A percentile compares a stretch with the other conserved stretches of the same genome.
These are phyloP conservation scores for Pontoporia blainvillei DNA, from an alignment of 2,113 vertebrate genomes.

Conservation along the genomic window DNA sequence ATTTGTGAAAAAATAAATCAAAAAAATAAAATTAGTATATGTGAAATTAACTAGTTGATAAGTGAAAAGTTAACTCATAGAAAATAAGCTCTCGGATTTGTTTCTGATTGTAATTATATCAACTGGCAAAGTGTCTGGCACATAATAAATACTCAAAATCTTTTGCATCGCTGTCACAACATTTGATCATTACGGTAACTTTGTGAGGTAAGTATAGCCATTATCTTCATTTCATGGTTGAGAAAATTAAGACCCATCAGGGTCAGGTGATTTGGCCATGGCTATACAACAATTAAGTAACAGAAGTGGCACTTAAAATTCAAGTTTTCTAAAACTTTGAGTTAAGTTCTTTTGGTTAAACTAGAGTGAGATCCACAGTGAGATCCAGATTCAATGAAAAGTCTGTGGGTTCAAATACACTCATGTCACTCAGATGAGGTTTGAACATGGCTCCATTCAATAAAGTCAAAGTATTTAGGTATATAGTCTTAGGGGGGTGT, in stretches of 20 bases:
- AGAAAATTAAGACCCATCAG: background rate
- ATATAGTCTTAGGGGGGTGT: background rate
- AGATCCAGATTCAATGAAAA: background rate
- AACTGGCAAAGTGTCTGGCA: background rate
- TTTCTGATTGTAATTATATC: background rate
- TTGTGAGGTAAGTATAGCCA: background rate
- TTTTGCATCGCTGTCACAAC: background rate
- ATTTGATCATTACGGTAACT: background rate
- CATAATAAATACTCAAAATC: background rate
- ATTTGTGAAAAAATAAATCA: constrained; percentile 2
- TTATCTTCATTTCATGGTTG: background rate
- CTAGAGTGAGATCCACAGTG: background rate
- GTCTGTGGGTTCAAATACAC: background rate
- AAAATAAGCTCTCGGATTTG: background rate
- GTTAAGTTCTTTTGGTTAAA: background rate
- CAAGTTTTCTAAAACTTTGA: background rate
- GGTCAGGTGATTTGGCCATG: background rate
- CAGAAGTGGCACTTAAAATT: background rate
- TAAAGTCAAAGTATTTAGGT: background rate
- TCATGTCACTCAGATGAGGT: background rate
- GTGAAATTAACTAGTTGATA: background rate
- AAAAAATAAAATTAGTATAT: background rate
- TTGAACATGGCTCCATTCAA: background rate
- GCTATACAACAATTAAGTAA: background rate
- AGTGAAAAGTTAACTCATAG: background rate